These are phyloP conservation scores for Okamejei kenojei DNA, from an alignment of 2,797 vertebrate genomes.

Conservation along the genomic window DNA sequence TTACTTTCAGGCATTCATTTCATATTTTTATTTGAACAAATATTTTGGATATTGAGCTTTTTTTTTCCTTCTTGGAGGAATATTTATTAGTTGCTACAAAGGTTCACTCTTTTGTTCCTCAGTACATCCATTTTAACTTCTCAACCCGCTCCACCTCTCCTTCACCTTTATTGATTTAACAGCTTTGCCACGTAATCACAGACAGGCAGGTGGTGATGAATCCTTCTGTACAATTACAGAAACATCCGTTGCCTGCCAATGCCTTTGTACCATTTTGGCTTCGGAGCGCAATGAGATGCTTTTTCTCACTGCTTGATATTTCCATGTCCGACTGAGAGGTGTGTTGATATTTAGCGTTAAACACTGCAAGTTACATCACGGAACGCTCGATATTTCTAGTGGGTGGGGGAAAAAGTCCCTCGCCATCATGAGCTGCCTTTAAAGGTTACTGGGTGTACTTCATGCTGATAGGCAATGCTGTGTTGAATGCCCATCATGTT, in stretches of 20 bases:
- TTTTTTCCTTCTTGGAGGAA: neutral
- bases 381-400: neutral
- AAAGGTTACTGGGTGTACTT: constrained; percentile 2
- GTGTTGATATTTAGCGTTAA: neutral
- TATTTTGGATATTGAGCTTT: neutral
- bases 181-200: neutral
- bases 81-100: neutral
- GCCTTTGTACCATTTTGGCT: neutral
- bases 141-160: too few species aligned
- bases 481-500: neutral
- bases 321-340: neutral
- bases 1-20: neutral
- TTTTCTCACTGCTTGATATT: neutral
- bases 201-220: neutral
- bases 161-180: neutral
- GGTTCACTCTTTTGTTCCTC: neutral
- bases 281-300: neutral
- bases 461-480: neutral
- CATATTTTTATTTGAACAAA: neutral
- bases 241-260: neutral
- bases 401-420: neutral
- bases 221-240: neutral
- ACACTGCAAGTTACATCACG: neutral
- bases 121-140: neutral
- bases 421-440: neutral